Percentiles rank a stretch among this genome's conserved stretches.
Evolutionary conservation across 1,140 invertebrate species (phyloP).

Genomic region (Melipona quadrifasciata): DNA sequence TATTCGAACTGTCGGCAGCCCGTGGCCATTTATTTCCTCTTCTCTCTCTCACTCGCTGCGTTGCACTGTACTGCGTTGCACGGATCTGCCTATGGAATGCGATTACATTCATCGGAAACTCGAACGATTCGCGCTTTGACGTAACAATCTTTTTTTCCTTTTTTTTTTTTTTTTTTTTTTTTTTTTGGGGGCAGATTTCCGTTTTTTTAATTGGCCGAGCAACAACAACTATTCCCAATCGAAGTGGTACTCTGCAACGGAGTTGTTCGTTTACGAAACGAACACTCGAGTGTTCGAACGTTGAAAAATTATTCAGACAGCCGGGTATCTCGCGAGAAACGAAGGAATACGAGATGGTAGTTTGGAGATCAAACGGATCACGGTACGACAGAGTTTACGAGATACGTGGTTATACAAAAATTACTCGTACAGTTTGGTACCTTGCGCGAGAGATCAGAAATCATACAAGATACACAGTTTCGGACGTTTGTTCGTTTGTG

Average conservation of each 20-base stretch:
- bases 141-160: not conserved
- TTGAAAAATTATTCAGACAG: no score
- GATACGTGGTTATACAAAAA: no score
- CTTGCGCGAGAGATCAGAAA: no score
- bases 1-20: conserved; percentile 13
- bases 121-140: not conserved
- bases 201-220: not conserved
- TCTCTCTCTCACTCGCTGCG: no score
- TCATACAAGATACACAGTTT: not conserved
- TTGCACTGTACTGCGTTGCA: not conserved
- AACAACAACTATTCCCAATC: not conserved
- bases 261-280: no score
- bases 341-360: no score
- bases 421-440: no score
- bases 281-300: no score
- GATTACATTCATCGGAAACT: not conserved
- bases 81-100: not conserved
- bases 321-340: no score
- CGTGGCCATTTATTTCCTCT: conserved; percentile 11
- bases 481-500: not conserved
- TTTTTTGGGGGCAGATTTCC: not conserved
- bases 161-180: not conserved
- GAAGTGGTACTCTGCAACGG: not conserved
- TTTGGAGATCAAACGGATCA: no score
- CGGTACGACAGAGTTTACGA: no score